Percentiles rank a stretch among this genome's conserved stretches.
Conservation (phyloP, 2,113 vertebrate species). For the Clarias gariepinus region DNA sequence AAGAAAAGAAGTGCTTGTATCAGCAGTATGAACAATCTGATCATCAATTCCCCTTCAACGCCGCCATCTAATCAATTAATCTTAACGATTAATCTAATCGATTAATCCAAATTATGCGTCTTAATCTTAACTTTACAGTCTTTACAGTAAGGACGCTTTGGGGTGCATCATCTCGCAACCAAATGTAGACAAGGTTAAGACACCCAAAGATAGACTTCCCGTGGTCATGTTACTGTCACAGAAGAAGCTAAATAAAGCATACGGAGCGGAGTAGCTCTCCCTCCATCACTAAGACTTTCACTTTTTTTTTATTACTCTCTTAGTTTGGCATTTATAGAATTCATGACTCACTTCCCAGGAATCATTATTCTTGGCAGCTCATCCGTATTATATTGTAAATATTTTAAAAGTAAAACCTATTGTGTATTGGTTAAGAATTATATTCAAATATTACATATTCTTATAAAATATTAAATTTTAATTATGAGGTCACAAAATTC, state of each 20-base stretch:
- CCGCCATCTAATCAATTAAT: neutral
- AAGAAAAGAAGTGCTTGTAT: neutral
- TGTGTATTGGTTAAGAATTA: neutral
- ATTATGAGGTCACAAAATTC: neutral
- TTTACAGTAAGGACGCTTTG: conserved; percentile 32
- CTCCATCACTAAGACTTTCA: neutral
- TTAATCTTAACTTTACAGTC: conserved; percentile 52
- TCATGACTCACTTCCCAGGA: conserved; percentile 28
- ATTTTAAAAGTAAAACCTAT: neutral
- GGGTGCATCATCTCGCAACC: conserved; percentile 57
- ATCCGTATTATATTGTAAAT: neutral
- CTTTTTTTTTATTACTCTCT: neutral
- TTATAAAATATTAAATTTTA: neutral
- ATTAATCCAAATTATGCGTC: neutral
- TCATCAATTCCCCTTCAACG: neutral
- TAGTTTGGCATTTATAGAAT: conserved; percentile 18
- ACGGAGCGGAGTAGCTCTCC: conserved; percentile 48
- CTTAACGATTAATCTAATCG: neutral
- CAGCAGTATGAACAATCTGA: conserved; percentile 66
- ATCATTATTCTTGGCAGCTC: neutral
- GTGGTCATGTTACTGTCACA: conserved; percentile 45
- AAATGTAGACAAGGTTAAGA: conserved; percentile 73
- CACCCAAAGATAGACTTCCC: conserved; percentile 70
- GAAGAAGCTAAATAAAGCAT: conserved; percentile 63
- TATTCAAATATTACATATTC: no score